Evolutionary conservation across 2,113 vertebrate genomes (phyloP), one percentile per base, ranked within the genome.

Genomic region (Perognathus longimembris): DNA sequence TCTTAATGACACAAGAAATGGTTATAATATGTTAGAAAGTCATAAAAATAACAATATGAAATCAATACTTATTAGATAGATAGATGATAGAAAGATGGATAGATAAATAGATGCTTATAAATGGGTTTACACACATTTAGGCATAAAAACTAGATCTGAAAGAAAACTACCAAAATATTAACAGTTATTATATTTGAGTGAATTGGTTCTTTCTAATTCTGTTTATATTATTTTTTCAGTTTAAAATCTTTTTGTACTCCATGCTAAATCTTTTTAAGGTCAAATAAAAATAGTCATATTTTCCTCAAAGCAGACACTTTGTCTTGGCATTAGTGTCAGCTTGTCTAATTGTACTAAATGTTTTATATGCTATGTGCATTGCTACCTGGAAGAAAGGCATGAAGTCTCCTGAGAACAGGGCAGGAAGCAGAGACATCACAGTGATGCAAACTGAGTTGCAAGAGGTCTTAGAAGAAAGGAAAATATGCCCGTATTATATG

Each of bases 151-250:
- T 28, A 61, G 21, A 92, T 70, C 57, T 54, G 20, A 76, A 70
- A 64, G 15, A 85, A 75, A 79, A 63, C n/a, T 85, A 70, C 24
- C n/a, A 92, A 89, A 92, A 70, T 64, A 20, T 61, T 40, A 75
- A 10, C n/a, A 50, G 28, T 66, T 45, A 50, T 80, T 92, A 54
- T 32, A 34, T 59, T 38, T 34, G 69, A 74, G 10, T 32, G 38
- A 26, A 84, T 30, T 67, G 64, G 38, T 81, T 38, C 6, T 80
- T 61, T 85, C 61, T 77, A 70, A 71, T 83, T 77, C 30, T 64
- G 30, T 57, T 64, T 84, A 54, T 79, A 38, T 38, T 17, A 36
- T 18, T 82, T 77, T 64, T 66, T 15, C 50, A 57, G 24, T 38
- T 85, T 78, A 75, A 32, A 89, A 61, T 2, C 2, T 63, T 24